Percentiles rank a stretch among this genome's conserved stretches.
phyloP scores from a whole-genome alignment of 2,797 vertebrate species.

The Brotula barbata region DNA sequence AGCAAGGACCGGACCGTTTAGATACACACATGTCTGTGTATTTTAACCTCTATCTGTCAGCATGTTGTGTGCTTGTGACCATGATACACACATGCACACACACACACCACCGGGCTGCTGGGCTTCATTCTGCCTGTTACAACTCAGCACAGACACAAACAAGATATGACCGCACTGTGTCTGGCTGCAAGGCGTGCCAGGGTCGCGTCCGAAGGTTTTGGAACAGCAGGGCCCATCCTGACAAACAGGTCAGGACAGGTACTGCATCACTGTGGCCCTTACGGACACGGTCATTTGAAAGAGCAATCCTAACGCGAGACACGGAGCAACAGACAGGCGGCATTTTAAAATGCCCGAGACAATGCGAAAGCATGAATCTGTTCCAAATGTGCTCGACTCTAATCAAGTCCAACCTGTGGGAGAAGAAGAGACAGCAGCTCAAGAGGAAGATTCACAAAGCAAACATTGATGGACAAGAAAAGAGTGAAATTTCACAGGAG shows the following conservation, averaged over 20 bases:
- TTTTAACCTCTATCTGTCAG: conserved; percentile 65
- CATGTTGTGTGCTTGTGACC: conserved; percentile 15
- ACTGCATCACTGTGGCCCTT: conserved; percentile 2
- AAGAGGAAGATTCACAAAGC: conserved; percentile 24
- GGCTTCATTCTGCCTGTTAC: conserved; percentile 29
- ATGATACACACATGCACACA: conserved; percentile 34
- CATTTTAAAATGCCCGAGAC: too few species aligned
- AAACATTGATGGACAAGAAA: conserved; percentile 51
- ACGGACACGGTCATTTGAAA: neutral
- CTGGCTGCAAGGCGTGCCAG: conserved; percentile 2
- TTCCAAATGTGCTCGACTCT: too few species aligned
- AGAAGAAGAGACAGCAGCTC: conserved; percentile 24
- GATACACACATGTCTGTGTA: conserved; percentile 62
- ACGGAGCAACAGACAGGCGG: too few species aligned
- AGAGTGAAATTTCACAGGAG: conserved; percentile 45
- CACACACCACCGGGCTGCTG: conserved; percentile 33
- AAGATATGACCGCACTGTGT: conserved; percentile 31
- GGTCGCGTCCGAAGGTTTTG: conserved; percentile 21
- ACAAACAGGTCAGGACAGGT: neutral
- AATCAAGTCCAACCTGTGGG: conserved; percentile 7
- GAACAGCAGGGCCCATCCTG: conserved; percentile 13
- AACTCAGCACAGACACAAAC: conserved; percentile 35
- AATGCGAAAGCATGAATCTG: too few species aligned
- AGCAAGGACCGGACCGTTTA: conserved; percentile 56
- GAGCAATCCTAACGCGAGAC: too few species aligned